Evolutionary conservation across 2,888 invertebrate species (phyloP).

Genomic region (Hipparchia semele): DNA sequence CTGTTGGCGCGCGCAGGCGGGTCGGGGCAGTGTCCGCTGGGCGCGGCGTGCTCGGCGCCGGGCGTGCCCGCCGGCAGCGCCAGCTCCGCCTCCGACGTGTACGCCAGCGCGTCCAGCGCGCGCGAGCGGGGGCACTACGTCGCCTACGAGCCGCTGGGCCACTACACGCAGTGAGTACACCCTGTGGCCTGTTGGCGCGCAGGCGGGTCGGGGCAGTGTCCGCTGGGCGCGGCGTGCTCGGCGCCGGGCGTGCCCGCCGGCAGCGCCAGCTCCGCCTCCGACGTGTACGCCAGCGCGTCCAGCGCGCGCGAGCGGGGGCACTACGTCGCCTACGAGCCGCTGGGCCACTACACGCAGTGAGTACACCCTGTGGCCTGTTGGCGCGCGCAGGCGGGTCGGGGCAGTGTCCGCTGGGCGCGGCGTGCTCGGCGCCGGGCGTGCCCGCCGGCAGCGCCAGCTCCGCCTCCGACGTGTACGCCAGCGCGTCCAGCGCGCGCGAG

Average conservation of each 20-base stretch:
- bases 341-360: conserved; percentile 77
- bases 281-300: conserved; percentile 71
- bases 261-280: conserved; percentile 41
- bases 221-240: conserved; percentile 62
- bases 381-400: conserved; percentile 16
- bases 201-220: conserved; percentile 34
- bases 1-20: conserved; percentile 13
- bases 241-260: conserved; percentile 39
- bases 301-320: conserved; percentile 75
- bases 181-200: not conserved
- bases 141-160: conserved; percentile 78
- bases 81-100: conserved; percentile 50
- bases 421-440: conserved; percentile 50
- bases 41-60: conserved; percentile 57
- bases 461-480: conserved; percentile 63
- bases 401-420: conserved; percentile 56
- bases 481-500: conserved; percentile 73
- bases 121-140: conserved; percentile 78
- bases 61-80: conserved; percentile 32
- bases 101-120: conserved; percentile 73
- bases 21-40: conserved; percentile 49
- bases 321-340: conserved; percentile 79
- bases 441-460: conserved; percentile 32
- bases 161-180: conserved; percentile 71
- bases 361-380: conserved; percentile 45